These are phyloP conservation scores for Junonia oenone DNA, from an alignment of 2,888 invertebrate species.

Conservation along the genomic window DNA sequence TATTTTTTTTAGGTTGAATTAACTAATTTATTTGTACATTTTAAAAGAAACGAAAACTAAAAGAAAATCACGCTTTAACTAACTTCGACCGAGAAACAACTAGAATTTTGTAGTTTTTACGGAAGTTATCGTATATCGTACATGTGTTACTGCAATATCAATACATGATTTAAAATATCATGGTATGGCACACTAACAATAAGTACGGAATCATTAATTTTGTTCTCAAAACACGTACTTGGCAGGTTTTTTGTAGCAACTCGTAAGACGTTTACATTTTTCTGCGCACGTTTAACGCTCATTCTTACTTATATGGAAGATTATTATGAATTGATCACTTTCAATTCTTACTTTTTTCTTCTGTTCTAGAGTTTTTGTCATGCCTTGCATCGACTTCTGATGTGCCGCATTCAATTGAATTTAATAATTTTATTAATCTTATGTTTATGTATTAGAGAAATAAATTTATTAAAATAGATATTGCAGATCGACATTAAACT, in stretches of 20 bases:
- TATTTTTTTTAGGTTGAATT: no score
- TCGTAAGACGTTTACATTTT: neutral
- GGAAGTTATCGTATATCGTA: no score
- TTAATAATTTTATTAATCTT: neutral
- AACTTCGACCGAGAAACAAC: no score
- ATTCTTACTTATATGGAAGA: neutral
- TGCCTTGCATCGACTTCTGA: neutral
- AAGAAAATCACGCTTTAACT: no score
- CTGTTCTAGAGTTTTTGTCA: neutral
- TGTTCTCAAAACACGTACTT: neutral
- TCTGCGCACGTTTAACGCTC: neutral
- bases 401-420: neutral
- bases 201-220: neutral
- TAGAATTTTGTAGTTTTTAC: no score
- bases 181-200: no score
- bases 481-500: neutral
- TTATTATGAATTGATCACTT: neutral
- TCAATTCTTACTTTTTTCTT: neutral
- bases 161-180: no score
- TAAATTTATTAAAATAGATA: neutral
- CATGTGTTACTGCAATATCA: no score
- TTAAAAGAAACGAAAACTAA: no score
- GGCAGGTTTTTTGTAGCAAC: neutral
- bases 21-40: no score
- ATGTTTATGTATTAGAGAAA: neutral